A percentile compares a stretch with the other conserved stretches of the same genome.
Conservation (phyloP, 2,888 invertebrate species). For the Metellina segmentata region DNA sequence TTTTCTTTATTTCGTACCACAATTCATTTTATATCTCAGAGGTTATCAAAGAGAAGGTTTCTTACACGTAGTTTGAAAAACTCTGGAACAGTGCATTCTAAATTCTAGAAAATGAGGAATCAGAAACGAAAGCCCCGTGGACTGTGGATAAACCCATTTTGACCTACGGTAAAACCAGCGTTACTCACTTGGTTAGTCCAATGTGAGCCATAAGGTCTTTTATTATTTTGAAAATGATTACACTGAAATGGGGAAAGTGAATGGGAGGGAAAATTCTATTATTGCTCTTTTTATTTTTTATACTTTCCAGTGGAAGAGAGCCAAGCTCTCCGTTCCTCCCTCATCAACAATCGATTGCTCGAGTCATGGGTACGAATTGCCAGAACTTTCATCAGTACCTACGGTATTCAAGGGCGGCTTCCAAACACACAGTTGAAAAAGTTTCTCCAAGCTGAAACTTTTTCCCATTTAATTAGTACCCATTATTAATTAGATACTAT, state of each 20-base stretch:
- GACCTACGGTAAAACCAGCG: neutral
- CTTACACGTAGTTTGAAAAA: too few relatives aligned
- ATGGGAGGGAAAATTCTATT: constrained; percentile 14
- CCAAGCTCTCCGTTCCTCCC: constrained; percentile 24
- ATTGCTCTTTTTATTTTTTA: constrained; percentile 15
- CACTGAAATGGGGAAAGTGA: neutral
- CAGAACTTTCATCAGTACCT: neutral
- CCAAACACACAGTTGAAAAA: too few relatives aligned
- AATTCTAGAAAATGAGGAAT: neutral
- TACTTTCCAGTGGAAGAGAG: constrained; percentile 19
- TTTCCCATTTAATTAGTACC: too few relatives aligned
- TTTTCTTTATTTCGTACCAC: too few relatives aligned
- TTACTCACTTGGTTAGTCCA: neutral
- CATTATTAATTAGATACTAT: too few relatives aligned
- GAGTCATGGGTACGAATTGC: constrained; percentile 11
- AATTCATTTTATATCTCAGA: too few relatives aligned
- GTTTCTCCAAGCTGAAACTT: too few relatives aligned
- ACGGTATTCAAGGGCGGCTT: too few relatives aligned
- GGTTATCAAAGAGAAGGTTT: too few relatives aligned
- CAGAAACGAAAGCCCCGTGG: neutral
- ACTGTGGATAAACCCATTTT: neutral
- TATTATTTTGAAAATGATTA: constrained; percentile 36
- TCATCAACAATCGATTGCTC: constrained; percentile 42
- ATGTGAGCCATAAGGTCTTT: neutral
- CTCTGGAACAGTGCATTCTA: neutral